These are phyloP conservation scores for Leucoptera coffeella DNA, from an alignment of 2,888 invertebrate species.

Conservation along the genomic window DNA sequence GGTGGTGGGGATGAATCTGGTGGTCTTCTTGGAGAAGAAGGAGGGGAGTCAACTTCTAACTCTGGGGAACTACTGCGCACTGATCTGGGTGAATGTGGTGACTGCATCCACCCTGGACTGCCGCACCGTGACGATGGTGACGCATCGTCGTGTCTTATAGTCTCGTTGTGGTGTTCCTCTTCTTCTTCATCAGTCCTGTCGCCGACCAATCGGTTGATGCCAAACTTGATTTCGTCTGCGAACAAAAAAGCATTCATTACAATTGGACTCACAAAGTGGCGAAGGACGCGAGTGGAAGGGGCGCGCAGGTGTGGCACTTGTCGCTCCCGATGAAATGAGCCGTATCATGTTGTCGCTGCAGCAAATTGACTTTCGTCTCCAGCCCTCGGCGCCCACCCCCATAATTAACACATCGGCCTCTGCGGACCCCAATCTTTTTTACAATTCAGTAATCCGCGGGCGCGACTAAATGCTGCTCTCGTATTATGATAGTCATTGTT, in stretches of 20 bases:
- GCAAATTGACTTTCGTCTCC: conserved; percentile 61
- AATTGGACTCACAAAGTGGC: too few species aligned
- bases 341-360: conserved; percentile 58
- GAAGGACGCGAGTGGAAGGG: too few species aligned
- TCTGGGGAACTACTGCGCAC: conserved; percentile 61
- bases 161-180: conserved; percentile 46
- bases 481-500: conserved; percentile 12
- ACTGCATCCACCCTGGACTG: conserved; percentile 50
- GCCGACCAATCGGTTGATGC: conserved; percentile 72
- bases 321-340: conserved; percentile 54
- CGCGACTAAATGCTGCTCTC: conserved; percentile 32
- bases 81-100: conserved; percentile 38
- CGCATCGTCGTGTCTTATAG: conserved; percentile 23
- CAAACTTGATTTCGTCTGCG: conserved; percentile 79
- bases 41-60: conserved; percentile 71
- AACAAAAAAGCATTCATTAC: conserved; percentile 20
- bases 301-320: conserved; percentile 51
- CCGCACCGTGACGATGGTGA: conserved; percentile 47
- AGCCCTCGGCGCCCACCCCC: conserved; percentile 36
- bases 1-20: conserved; percentile 41
- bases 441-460: conserved; percentile 49
- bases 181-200: conserved; percentile 61
- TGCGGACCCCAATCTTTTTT: conserved; percentile 40
- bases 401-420: conserved; percentile 51
- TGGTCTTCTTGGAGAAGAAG: conserved; percentile 52